A percentile compares a stretch with the other conserved stretches of the same genome.
Evolutionary conservation across 1,140 invertebrate genomes (phyloP).

Genomic region (Conus betulinus): DNA sequence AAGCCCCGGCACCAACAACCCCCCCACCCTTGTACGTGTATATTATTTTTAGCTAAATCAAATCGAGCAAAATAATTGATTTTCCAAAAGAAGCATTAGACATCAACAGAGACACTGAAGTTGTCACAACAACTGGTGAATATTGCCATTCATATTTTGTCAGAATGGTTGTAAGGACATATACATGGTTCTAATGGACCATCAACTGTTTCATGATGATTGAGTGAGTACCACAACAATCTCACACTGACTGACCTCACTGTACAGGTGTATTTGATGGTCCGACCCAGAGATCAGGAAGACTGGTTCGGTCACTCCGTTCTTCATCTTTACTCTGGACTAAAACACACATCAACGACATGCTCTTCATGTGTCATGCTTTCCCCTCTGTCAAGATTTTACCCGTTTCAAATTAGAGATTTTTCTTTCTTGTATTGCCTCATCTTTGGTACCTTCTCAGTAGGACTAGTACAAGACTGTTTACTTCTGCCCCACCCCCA

Average conservation of each 20-base stretch:
- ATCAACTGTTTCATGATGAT: neutral
- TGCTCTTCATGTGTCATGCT: slow-evolving; percentile 19
- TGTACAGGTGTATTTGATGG: slow-evolving; percentile 81
- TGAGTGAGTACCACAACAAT: too few relatives aligned
- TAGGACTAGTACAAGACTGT: neutral
- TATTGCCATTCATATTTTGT: too few relatives aligned
- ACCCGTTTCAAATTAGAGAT: neutral
- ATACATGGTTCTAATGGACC: neutral
- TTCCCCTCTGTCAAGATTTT: too few relatives aligned
- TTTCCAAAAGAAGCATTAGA: too few relatives aligned
- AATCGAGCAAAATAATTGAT: too few relatives aligned
- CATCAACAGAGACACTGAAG: too few relatives aligned
- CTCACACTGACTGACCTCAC: slow-evolving; percentile 74
- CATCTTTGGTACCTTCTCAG: neutral
- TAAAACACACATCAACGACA: slow-evolving; percentile 28
- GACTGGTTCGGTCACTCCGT: slow-evolving; percentile 74
- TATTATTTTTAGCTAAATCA: too few relatives aligned
- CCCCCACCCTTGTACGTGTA: too few relatives aligned
- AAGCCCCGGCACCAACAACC: too few relatives aligned
- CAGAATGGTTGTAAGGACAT: neutral
- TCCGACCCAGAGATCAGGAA: slow-evolving; percentile 84
- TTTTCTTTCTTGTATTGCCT: neutral
- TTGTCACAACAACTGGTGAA: too few relatives aligned
- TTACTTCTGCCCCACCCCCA: neutral
- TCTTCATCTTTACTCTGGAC: slow-evolving; percentile 68